Evolutionary conservation across 2,113 vertebrate species (phyloP).

Genomic region (Trematocara nigrifrons): DNA sequence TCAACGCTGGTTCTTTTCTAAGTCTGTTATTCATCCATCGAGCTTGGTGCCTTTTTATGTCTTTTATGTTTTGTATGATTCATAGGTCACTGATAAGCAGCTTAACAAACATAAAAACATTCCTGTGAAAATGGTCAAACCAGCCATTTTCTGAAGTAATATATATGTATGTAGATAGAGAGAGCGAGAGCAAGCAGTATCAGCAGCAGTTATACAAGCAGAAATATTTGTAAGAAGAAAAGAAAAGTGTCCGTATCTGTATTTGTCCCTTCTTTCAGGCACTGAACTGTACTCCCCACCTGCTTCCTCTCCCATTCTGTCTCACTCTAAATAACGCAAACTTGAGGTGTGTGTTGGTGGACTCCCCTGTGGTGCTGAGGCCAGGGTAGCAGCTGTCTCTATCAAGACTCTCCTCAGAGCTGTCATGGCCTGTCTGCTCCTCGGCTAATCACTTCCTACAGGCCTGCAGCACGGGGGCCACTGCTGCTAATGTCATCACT

Average conservation of each 20-base stretch:
- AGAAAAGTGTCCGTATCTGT: neutral
- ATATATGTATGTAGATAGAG: neutral
- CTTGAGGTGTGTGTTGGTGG: conserved; percentile 14
- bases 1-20: neutral
- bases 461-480: conserved; percentile 33
- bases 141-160: neutral
- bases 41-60: neutral
- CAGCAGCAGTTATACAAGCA: neutral
- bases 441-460: conserved; percentile 61
- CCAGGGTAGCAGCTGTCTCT: conserved; percentile 62
- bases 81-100: neutral
- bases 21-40: neutral
- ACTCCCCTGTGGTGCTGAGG: conserved; percentile 40
- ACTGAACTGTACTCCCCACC: neutral
- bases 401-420: conserved; percentile 60
- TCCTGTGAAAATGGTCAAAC: neutral
- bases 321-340: conserved; percentile 29
- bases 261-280: neutral
- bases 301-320: neutral
- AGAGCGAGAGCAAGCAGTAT: neutral
- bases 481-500: conserved; percentile 41
- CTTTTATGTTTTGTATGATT: neutral
- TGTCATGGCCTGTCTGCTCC: conserved; percentile 61
- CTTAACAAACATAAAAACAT: neutral
- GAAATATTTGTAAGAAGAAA: neutral